A percentile compares a stretch with the other conserved stretches of the same genome.
Conservation (phyloP, 37 sponge, comb jelly and placozoan species). For the Cladorhizidae sp. region DNA sequence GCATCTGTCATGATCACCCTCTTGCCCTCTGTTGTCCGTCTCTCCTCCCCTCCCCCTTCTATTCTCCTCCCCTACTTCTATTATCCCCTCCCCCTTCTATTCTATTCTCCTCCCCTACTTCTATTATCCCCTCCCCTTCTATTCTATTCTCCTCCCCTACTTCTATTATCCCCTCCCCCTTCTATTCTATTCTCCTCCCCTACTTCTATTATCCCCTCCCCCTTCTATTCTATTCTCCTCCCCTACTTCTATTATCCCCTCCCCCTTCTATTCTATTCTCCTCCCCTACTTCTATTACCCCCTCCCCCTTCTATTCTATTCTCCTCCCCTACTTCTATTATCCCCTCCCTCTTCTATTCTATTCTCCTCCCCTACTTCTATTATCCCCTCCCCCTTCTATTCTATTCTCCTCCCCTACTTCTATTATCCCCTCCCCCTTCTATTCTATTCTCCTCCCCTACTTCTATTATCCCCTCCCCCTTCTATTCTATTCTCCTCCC, state of each 20-base stretch:
- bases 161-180: constrained; percentile 37
- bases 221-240: constrained; percentile 15
- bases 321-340: too few species aligned
- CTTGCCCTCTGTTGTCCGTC: neutral
- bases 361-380: neutral
- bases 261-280: too few species aligned
- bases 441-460: too few species aligned
- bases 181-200: constrained; percentile 18
- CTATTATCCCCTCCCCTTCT: constrained; percentile 37
- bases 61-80: neutral
- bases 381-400: neutral
- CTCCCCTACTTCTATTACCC: too few species aligned
- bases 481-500: too few species aligned
- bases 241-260: neutral
- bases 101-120: constrained; percentile 13
- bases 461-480: too few species aligned
- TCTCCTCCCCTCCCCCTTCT: neutral
- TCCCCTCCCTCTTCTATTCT: neutral
- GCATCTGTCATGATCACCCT: too few species aligned
- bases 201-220: constrained; percentile 44
- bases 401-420: neutral
- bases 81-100: too few species aligned
- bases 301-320: too few species aligned
- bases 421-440: too few species aligned
- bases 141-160: constrained; percentile 18